phyloP scores from a whole-genome alignment of 1,140 invertebrate species.

The Paraescarpia echinospica region DNA sequence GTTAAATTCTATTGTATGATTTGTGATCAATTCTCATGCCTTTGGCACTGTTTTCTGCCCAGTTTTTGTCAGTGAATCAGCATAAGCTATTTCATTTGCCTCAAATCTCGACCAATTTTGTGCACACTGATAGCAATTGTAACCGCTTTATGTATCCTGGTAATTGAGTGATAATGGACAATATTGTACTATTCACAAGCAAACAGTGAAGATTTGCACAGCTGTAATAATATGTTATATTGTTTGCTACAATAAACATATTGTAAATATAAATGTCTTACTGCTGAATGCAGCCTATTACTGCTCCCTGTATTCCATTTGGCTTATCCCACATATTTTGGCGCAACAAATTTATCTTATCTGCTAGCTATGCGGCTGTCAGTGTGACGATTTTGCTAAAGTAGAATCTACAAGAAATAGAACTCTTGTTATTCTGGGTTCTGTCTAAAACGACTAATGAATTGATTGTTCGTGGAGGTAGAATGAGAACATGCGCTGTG shows the following conservation, averaged over 20 bases:
- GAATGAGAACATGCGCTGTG: background rate
- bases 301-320: background rate
- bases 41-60: background rate
- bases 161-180: background rate
- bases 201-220: background rate
- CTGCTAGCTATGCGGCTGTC: too few species aligned
- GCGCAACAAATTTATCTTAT: background rate
- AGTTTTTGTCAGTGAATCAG: background rate
- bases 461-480: background rate
- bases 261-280: background rate
- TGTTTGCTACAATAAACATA: background rate
- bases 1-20: background rate
- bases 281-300: background rate
- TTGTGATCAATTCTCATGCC: background rate
- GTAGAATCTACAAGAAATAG: background rate
- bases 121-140: background rate
- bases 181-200: background rate
- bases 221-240: background rate
- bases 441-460: background rate
- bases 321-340: background rate
- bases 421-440: background rate
- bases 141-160: background rate
- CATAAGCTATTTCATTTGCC: background rate
- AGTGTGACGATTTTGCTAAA: background rate
- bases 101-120: background rate